These are phyloP conservation scores for Centropristis striata DNA, from an alignment of 2,113 vertebrate species.

Conservation along the genomic window DNA sequence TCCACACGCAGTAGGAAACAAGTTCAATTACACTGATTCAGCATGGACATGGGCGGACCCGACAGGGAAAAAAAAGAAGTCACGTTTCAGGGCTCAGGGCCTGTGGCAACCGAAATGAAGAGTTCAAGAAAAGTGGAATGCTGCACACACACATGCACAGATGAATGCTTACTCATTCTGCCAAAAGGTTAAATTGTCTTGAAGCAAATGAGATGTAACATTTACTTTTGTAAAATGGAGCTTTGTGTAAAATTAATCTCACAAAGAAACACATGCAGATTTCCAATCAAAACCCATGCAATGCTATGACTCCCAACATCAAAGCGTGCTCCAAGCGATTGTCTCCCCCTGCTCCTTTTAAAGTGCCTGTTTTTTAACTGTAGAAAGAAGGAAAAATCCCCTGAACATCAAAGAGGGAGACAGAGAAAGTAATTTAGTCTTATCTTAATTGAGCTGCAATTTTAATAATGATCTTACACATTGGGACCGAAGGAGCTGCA, in stretches of 20 bases:
- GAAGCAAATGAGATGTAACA: conserved; percentile 70
- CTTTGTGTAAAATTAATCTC: conserved; percentile 65
- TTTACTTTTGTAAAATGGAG: conserved; percentile 62
- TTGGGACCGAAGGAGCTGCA: conserved; percentile 83
- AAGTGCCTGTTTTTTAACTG: conserved; percentile 74
- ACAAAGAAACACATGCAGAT: conserved; percentile 54
- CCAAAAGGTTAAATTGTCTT: conserved; percentile 57
- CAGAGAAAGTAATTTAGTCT: conserved; percentile 87
- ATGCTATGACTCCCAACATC: conserved; percentile 67
- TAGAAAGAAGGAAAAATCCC: conserved; percentile 76
- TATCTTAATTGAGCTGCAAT: conserved; percentile 89
- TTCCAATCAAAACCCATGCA: conserved; percentile 66
- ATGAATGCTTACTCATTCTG: conserved; percentile 27
- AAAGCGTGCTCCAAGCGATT: conserved; percentile 66
- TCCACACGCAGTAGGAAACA: conserved; percentile 55
- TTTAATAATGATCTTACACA: conserved; percentile 88
- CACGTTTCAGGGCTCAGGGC: conserved; percentile 53
- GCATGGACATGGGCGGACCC: conserved; percentile 43
- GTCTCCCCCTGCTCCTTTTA: conserved; percentile 53
- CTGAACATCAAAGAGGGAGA: conserved; percentile 85
- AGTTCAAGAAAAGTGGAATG: conserved; percentile 62
- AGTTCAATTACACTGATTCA: conserved; percentile 67
- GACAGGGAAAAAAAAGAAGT: conserved; percentile 31
- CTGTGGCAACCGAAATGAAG: conserved; percentile 46
- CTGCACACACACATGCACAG: conserved; percentile 14